Conservation (phyloP, 1,140 invertebrate species). For the Zaprionus kolodkinae region DNA sequence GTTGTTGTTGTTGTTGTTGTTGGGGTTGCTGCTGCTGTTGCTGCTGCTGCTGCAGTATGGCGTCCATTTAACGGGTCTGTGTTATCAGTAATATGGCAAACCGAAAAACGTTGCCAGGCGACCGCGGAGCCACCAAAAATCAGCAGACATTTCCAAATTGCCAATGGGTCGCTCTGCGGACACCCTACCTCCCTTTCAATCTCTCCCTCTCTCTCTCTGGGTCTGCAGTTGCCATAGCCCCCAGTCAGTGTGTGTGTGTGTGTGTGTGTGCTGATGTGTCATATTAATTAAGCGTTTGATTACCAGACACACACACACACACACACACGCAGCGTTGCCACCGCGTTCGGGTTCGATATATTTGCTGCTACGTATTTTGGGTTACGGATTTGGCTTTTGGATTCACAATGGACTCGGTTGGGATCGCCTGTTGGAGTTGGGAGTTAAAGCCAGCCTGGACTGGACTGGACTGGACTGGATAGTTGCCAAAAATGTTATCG, state of each 20-base stretch:
- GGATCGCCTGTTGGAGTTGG: neutral
- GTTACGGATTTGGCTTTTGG: neutral
- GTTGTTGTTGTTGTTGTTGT: constrained; percentile 20
- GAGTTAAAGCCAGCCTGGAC: neutral
- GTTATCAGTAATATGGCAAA: constrained; percentile 73
- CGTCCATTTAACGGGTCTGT: constrained; percentile 47
- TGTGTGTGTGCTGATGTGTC: constrained; percentile 61
- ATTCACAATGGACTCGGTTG: neutral
- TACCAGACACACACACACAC: constrained; percentile 48
- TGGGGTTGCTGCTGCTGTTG: constrained; percentile 21
- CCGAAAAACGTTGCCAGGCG: constrained; percentile 65
- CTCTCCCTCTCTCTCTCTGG: too few species aligned
- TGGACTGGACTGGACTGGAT: constrained; percentile 46
- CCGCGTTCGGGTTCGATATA: constrained; percentile 39
- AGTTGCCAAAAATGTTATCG: constrained; percentile 60
- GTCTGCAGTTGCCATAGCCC: constrained; percentile 8
- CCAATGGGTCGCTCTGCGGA: constrained; percentile 13
- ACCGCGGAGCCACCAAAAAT: constrained; percentile 59
- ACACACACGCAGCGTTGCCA: constrained; percentile 9
- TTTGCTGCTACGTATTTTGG: constrained; percentile 35
- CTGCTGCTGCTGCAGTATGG: constrained; percentile 19
- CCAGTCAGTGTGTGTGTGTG: constrained; percentile 4
- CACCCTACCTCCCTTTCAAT: neutral
- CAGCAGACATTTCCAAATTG: constrained; percentile 53
- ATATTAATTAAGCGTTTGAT: constrained; percentile 82